Evolutionary conservation across 1,140 invertebrate species (phyloP).

Genomic region (Cyclina sinensis): DNA sequence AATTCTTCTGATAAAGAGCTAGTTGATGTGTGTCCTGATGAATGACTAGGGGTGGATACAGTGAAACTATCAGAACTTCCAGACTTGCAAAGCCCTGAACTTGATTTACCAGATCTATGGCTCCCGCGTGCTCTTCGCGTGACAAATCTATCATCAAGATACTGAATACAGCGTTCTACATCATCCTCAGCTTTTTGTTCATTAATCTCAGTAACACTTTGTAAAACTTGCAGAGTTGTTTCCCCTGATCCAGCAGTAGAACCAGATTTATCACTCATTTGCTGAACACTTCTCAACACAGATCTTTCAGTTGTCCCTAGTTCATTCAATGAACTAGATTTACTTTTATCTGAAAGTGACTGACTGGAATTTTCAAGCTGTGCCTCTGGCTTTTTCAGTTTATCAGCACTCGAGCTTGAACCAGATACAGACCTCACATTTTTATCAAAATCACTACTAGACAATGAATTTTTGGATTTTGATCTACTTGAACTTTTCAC

Average conservation of each 20-base stretch:
- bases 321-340: constrained; percentile 18
- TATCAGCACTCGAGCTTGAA: constrained; percentile 61
- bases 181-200: constrained; percentile 67
- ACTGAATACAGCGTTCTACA: constrained; percentile 67
- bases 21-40: constrained; percentile 72
- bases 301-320: constrained; percentile 72
- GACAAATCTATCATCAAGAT: constrained; percentile 83
- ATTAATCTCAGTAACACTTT: constrained; percentile 74
- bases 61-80: constrained; percentile 80
- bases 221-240: constrained; percentile 71
- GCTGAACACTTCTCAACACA: constrained; percentile 75
- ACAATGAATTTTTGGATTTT: constrained; percentile 45
- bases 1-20: constrained; percentile 78
- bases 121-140: constrained; percentile 74
- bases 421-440: constrained; percentile 15
- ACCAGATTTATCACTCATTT: constrained; percentile 67
- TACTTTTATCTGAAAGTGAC: constrained; percentile 4
- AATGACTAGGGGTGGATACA: constrained; percentile 81
- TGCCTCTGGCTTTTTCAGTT: constrained; percentile 23
- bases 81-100: constrained; percentile 61
- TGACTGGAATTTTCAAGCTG: constrained; percentile 5
- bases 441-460: constrained; percentile 49
- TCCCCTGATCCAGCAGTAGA: constrained; percentile 58
- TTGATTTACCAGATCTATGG: constrained; percentile 64
- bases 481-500: constrained; percentile 39